phyloP scores from a whole-genome alignment of 1,140 invertebrate species.

The Bombus confusus region DNA sequence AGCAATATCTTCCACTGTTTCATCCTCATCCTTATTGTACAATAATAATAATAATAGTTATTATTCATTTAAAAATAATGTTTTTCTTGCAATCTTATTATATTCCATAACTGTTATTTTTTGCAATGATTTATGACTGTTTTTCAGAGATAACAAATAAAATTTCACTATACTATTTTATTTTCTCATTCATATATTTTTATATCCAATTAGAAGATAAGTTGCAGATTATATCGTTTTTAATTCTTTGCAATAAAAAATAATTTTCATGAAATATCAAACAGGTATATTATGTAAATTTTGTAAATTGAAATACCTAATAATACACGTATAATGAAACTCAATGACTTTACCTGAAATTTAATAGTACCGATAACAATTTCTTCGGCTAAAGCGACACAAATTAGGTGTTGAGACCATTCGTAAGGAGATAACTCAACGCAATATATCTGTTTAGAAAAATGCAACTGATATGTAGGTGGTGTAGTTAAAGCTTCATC shows the following conservation, averaged over 20 bases:
- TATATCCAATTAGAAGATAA: neutral
- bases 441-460: conserved; percentile 78
- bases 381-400: conserved; percentile 79
- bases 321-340: conserved; percentile 3
- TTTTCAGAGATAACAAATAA: neutral
- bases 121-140: neutral
- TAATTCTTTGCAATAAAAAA: neutral
- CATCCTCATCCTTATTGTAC: conserved; percentile 77
- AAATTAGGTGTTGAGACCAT: conserved; percentile 82
- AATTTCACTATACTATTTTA: neutral
- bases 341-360: conserved; percentile 77
- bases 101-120: neutral
- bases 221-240: neutral
- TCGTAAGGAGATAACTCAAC: conserved; percentile 83
- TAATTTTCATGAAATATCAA: neutral
- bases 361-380: conserved; percentile 79
- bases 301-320: neutral
- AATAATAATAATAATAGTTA: conserved; percentile 21
- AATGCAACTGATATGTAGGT: conserved; percentile 76
- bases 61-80: conserved; percentile 23
- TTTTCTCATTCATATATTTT: neutral
- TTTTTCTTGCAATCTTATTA: neutral
- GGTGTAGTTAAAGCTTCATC: conserved; percentile 75
- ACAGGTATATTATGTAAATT: neutral
- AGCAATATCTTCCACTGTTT: conserved; percentile 75